These are phyloP conservation scores for Rafetus swinhoei DNA, from an alignment of 2,113 vertebrate genomes.

Conservation along the genomic window DNA sequence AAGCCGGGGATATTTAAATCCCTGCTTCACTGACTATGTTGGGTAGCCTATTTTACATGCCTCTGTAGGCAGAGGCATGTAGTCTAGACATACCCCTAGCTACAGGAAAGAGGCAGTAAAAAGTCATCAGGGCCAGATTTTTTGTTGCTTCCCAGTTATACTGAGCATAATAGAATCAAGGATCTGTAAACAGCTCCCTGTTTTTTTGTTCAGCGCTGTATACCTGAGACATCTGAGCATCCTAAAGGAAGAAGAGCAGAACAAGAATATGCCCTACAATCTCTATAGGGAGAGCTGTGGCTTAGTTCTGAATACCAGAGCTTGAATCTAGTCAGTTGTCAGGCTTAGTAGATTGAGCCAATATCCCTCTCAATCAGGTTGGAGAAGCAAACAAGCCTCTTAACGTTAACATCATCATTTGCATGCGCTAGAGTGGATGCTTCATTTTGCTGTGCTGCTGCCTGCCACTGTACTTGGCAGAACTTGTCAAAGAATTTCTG, in stretches of 20 bases:
- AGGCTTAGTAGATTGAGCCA: not conserved
- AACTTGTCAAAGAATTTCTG: not conserved
- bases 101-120: too few species aligned
- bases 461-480: not conserved
- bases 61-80: too few species aligned
- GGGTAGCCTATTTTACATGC: too few species aligned
- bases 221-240: not conserved
- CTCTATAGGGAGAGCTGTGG: not conserved
- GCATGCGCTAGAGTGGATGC: not conserved
- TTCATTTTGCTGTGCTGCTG: not conserved
- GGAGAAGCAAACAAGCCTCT: not conserved
- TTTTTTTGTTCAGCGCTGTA: not conserved
- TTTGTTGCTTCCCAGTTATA: too few species aligned
- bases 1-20: too few species aligned
- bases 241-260: not conserved
- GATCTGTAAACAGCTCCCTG: not conserved
- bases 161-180: too few species aligned
- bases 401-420: fast-evolving
- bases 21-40: too few species aligned
- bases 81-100: too few species aligned
- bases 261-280: not conserved
- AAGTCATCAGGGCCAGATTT: too few species aligned
- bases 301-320: not conserved
- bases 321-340: not conserved
- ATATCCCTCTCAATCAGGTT: not conserved